Conservation (phyloP, 2,797 vertebrate species). For the Aphelocoma californica region DNA sequence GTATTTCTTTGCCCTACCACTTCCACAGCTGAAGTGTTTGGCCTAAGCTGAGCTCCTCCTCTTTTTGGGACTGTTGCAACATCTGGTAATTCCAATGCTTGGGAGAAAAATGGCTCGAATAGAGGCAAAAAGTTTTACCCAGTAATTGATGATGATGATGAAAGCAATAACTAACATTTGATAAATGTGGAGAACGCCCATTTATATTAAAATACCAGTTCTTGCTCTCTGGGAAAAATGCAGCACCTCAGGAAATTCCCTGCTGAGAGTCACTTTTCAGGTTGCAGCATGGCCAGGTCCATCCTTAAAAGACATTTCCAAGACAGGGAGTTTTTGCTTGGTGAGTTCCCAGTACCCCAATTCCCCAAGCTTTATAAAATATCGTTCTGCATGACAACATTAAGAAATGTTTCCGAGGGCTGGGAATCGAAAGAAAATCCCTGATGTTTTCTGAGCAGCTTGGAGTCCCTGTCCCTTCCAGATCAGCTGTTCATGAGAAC, state of each 20-base stretch:
- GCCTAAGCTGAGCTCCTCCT: slow-evolving; percentile 43
- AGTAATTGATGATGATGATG: not conserved
- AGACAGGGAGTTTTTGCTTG: not conserved
- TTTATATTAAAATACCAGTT: slow-evolving; percentile 2
- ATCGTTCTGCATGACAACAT: not conserved
- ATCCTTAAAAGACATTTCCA: not conserved
- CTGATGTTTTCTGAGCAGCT: not conserved
- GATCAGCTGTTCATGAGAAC: not conserved
- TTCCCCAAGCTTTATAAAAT: not conserved
- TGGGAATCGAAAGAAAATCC: not conserved
- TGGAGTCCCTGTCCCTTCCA: not conserved
- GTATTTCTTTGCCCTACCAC: slow-evolving; percentile 29
- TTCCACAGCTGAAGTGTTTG: slow-evolving; percentile 31
- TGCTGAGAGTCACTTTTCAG: too few relatives aligned
- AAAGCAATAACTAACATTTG: not conserved
- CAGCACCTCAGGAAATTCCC: slow-evolving; percentile 9
- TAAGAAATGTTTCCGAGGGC: not conserved
- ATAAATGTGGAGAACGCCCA: not conserved
- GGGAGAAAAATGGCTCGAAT: slow-evolving; percentile 50
- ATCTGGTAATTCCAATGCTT: slow-evolving; percentile 11
- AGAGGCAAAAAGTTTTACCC: not conserved
- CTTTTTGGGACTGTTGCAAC: slow-evolving; percentile 62
- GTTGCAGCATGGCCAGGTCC: not conserved
- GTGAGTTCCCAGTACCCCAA: not conserved
- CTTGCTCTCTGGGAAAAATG: slow-evolving; percentile 41